Base-by-base conservation (phyloP, 2,888 invertebrate species). In the Cyclophora punctaria region DNA sequence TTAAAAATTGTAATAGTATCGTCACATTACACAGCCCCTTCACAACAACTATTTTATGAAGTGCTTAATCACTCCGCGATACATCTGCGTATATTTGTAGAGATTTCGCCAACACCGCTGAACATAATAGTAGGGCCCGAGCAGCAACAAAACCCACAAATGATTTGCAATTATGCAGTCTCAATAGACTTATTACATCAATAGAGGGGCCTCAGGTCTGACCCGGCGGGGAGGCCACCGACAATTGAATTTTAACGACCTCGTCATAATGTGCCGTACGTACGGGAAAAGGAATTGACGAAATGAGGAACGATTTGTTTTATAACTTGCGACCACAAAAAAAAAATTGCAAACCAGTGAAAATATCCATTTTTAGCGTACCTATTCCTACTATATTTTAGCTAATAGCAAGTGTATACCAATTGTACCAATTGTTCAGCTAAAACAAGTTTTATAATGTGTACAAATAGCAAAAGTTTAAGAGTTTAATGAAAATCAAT, bases 191-290 rank as follows among this genome's bases (percentile, higher is more conserved):
- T 85, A 86, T 85, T 84, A 86, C 82, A 80, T 80, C 77, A 74
- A 76, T 75, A 73, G 79, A 73, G 77, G 76, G 72, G 49, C 59
- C 58, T 37, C 37, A 57, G 60, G 61, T 64, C 66, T 66, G 70
- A 68, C 71, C 66, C 76, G 60, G 65, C 69, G 71, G 80, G 81
- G 81, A 67, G 76, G 78, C 74, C 69, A 66, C 73, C 77, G 74
- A 87, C 87, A 87, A 87, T 87, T 87, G 86, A 87, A 87, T 87
- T 86, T 86, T 85, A 87, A 87, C 83, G 85, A 87, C 77, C 80
- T 80, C 55, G 71, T 80, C 80, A 71, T 80, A 80, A 83, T 83
- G 71, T 66, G 61, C 45, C 48, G 48, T 63, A 77, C 77, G 75
- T 51, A 83, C 73, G 20, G 20, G 20, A 20, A 20, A 20, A 20